Percentiles rank a stretch among this genome's conserved stretches.
Conservation (phyloP, 2,797 vertebrate species). For the Gymnoscopelus microlampas region DNA sequence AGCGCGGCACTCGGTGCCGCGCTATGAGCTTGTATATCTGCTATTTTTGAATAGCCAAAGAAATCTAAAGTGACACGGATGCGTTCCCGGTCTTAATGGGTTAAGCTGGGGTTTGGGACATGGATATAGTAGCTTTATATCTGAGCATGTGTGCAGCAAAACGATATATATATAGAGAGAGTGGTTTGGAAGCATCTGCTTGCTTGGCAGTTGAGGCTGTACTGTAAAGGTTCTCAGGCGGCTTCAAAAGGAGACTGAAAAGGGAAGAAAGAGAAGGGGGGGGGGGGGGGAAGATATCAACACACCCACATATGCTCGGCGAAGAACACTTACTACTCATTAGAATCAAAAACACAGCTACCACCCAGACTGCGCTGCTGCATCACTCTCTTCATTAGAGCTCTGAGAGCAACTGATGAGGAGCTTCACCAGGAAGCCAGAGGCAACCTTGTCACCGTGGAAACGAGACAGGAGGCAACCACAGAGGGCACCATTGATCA, state of each 20-base stretch:
- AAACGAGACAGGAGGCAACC: slow-evolving; percentile 29
- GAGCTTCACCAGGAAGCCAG: slow-evolving; percentile 31
- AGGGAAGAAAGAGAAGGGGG: neutral
- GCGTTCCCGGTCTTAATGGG: no score
- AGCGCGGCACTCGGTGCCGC: no score
- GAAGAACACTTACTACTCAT: slow-evolving; percentile 50
- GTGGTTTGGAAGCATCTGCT: neutral
- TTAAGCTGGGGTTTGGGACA: no score
- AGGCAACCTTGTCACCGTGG: slow-evolving; percentile 30
- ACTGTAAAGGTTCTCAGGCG: neutral
- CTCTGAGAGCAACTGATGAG: slow-evolving; percentile 42
- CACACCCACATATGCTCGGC: slow-evolving; percentile 38
- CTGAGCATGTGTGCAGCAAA: neutral
- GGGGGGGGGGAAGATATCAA: slow-evolving; percentile 15
- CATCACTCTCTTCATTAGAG: slow-evolving; percentile 52
- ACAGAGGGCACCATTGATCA: slow-evolving; percentile 19
- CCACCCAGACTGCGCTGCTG: slow-evolving; percentile 26
- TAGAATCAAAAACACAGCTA: slow-evolving; percentile 56
- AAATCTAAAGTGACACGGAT: no score
- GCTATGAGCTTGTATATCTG: no score
- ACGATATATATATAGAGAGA: neutral
- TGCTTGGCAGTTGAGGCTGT: neutral
- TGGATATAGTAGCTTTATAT: neutral
- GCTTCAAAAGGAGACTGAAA: neutral
- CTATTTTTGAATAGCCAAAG: no score